Evolutionary conservation across 2,113 vertebrate species (phyloP), one percentile per base, ranked within the genome.

Genomic region (Maccullochella peelii): DNA sequence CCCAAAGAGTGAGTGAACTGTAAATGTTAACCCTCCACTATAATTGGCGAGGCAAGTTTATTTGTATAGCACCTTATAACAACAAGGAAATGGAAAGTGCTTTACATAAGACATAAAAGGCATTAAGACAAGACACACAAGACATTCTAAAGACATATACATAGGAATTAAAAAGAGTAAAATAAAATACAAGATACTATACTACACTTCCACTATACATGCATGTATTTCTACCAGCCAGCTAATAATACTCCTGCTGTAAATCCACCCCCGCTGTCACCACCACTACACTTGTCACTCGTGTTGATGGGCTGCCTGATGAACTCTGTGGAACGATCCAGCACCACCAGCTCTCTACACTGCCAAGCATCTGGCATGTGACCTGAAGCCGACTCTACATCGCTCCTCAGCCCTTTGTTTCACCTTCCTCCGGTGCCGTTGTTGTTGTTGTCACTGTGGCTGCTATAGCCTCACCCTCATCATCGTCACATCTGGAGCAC

Each of bases 231-330:
- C 30, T 12, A 11, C 15, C 69, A 73, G 50, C 21, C 63, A 11
- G 71, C 52, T 89, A 89, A 89, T 89, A 66, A 85, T 82, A 78
- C 76, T 42, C 80, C 71, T 61, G 77, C 74, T 82, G 84, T 84
- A 77, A 80, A 91, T 85, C 86, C 75, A 10, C 73, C 80, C 87
- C 75, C 69, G 87, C 88, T 47, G 78, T 85, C 88, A 54, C 80
- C 27, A 9, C 61, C 21, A 6, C 82, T 42, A 40, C 85, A 83
- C 85, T 20, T 86, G 88, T 91, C 91, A 91, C 80, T 91, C 88
- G 87, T 68, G 27, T 73, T 92, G 91, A 90, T 40, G 82, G 68
- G 77, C 79, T 80, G 86, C 79, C 83, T 89, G 81, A 83, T 85
- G 66, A 87, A 79, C 85, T 82, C 81, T 54, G 61, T 36, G 66